Conservation (phyloP, 2,113 vertebrate species). For the Tachysurus vachellii region DNA sequence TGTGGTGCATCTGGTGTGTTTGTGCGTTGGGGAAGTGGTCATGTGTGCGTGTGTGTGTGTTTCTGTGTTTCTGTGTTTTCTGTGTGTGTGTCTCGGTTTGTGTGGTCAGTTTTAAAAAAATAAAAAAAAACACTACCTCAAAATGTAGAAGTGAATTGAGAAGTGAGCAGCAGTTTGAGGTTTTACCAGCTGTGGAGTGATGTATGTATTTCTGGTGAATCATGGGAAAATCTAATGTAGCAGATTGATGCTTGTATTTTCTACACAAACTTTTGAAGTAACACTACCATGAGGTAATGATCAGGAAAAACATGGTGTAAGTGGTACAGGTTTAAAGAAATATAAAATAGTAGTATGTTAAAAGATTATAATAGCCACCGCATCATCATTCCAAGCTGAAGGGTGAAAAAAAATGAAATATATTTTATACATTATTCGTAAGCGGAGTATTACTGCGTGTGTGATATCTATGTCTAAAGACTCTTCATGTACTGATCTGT, state of each 20-base stretch:
- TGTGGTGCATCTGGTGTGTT: slow-evolving; percentile 38
- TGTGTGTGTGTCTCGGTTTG: slow-evolving; percentile 37
- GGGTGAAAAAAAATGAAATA: not conserved
- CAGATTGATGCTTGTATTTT: not conserved
- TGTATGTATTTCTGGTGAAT: slow-evolving; percentile 12
- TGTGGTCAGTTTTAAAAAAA: slow-evolving; percentile 22
- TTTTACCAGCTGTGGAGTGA: slow-evolving; percentile 35
- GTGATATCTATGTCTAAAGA: too few species aligned
- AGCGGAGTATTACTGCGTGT: not conserved
- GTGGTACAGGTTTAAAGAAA: not conserved
- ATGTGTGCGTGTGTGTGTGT: slow-evolving; percentile 38
- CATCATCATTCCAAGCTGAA: not conserved
- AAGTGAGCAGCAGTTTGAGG: slow-evolving; percentile 55
- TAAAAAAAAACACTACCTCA: slow-evolving; percentile 4
- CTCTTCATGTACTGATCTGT: not conserved
- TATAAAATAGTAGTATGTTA: not conserved
- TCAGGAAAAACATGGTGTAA: not conserved
- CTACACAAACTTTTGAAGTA: not conserved
- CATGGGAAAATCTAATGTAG: not conserved
- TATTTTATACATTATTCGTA: not conserved
- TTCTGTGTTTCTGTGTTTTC: slow-evolving; percentile 36
- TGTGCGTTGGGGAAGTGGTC: slow-evolving; percentile 16
- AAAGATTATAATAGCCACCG: not conserved
- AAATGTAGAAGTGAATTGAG: slow-evolving; percentile 57
- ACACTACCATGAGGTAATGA: not conserved